Conservation (phyloP, 1,140 invertebrate genomes). For the Hetaerina americana region DNA sequence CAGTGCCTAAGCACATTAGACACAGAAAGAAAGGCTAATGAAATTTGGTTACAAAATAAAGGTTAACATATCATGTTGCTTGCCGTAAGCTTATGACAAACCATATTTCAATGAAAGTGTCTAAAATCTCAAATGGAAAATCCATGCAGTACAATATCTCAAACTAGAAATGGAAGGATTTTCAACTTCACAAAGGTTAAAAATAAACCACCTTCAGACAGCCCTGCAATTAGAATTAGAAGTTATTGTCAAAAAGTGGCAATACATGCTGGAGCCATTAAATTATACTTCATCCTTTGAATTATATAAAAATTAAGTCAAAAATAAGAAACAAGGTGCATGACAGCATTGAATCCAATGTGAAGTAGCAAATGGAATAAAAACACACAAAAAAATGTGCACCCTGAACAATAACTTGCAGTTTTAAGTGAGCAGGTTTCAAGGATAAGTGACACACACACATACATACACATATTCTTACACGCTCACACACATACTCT, state of each 20-base stretch:
- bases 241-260: not conserved
- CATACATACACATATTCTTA: too few species aligned
- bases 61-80: too few species aligned
- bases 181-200: not conserved
- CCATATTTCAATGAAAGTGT: not conserved
- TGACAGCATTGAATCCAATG: too few species aligned
- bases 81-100: too few species aligned
- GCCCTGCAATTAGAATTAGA: not conserved
- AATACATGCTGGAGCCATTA: not conserved
- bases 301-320: not conserved
- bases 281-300: not conserved
- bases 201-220: not conserved
- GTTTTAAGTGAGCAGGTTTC: too few species aligned
- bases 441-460: too few species aligned
- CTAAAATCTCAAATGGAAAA: not conserved
- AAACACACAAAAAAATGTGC: too few species aligned
- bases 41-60: too few species aligned
- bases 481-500: not conserved
- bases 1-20: not conserved
- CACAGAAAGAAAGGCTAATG: not conserved
- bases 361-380: too few species aligned
- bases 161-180: not conserved
- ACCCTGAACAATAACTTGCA: too few species aligned
- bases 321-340: not conserved
- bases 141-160: not conserved